Conservation (phyloP, 2,113 vertebrate genomes). For the Geococcyx californianus region DNA sequence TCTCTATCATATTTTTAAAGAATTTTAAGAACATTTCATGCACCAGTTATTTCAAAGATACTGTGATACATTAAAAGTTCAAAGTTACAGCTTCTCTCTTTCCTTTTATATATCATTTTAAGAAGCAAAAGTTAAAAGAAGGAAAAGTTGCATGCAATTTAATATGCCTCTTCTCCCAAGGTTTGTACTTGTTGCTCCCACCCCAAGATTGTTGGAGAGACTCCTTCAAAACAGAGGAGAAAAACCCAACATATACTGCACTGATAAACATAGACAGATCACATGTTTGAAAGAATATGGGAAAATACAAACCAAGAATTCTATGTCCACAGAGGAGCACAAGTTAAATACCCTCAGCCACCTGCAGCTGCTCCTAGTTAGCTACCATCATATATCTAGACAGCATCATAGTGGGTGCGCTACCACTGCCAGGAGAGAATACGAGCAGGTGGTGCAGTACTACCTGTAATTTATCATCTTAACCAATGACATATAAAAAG, state of each 20-base stretch:
- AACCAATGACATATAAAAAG: slow-evolving; percentile 76
- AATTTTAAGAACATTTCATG: slow-evolving; percentile 64
- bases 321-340: not conserved
- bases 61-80: slow-evolving; percentile 47
- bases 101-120: slow-evolving; percentile 26
- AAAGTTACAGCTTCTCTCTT: slow-evolving; percentile 51
- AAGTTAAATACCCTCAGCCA: not conserved
- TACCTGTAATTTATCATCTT: slow-evolving; percentile 74
- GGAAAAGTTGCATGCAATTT: not conserved
- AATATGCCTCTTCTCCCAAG: not conserved
- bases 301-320: not conserved
- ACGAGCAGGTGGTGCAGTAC: slow-evolving; percentile 38
- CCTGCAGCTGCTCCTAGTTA: not conserved
- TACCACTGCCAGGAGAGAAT: not conserved
- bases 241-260: not conserved
- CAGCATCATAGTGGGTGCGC: accelerated
- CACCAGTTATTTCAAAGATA: slow-evolving; percentile 72
- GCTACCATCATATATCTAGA: not conserved
- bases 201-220: not conserved
- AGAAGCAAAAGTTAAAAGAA: slow-evolving; percentile 30
- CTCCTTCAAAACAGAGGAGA: not conserved
- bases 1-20: slow-evolving; percentile 49
- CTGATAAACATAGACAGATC: not conserved
- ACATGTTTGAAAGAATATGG: not conserved
- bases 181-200: not conserved